Base-by-base conservation (phyloP, 2,797 vertebrate genomes). In the Sylvilagus floridanus region DNA sequence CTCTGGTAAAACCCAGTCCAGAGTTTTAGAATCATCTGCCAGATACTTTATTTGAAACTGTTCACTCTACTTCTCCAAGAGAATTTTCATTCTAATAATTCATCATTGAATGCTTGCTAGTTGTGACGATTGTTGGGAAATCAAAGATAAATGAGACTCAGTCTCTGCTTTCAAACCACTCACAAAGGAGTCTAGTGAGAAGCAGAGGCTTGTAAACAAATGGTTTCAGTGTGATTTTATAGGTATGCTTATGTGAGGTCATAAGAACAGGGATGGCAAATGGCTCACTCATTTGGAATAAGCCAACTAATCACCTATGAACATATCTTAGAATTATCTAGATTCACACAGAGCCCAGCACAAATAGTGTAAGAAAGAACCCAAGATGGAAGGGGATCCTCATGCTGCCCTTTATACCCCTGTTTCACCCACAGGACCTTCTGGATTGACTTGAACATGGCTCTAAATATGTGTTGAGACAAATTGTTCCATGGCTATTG, bases 1-100 rank as follows among this genome's bases (percentile, higher is more conserved):
- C n/a, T 57, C 19, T 57, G 54, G 3, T 57, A 57, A 42, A 63
- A 63, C 2, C 9, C n/a, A 32, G 2, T 71, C n/a, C 37, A 91
- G 63, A 82, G 54, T 88, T 69, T 95, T 71, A 84, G 26, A 82
- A 68, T 57, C 13, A 5, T 10, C 30, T 77, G 30, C 12, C 50
- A 65, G 86, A 57, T 1, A n/a, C 72, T 93, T 84, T 54, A 54
- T 83, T 78, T 71, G 32, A 78, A 5, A 95, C 14, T 89, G 28
- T 92, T 19, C 17, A 62, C 7, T 91, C 78, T 88, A 42, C 21
- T 69, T 69, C 24, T 28, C 6, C 54, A 57, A 57, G 54, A 57
- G 6, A 16, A 57, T 57, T 57, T 87, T 82, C 81, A 88, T 84
- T 65, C 52, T 7, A 69, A 1, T 60, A 81, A 35, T 76, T 78